phyloP scores from a whole-genome alignment of 2,797 vertebrate species.

The Thripadectes ignobilis region DNA sequence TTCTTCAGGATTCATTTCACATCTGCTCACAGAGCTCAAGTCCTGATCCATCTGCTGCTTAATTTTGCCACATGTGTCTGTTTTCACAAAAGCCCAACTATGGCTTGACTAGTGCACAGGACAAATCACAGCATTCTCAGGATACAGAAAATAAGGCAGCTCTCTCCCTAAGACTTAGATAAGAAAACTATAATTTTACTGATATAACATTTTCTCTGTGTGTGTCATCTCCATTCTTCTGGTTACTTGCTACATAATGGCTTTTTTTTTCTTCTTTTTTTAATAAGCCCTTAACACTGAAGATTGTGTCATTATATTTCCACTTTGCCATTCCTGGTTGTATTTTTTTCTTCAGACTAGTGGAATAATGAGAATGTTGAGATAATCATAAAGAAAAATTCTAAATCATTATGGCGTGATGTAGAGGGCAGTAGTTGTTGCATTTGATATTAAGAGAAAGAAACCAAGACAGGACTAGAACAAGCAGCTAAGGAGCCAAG shows the following conservation, averaged over 20 bases:
- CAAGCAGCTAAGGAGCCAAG: not conserved
- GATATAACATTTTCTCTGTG: not conserved
- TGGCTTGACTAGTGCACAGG: not conserved
- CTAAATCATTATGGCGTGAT: not conserved
- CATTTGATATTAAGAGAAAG: not conserved
- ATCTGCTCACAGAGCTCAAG: not conserved
- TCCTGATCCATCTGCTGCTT: not conserved
- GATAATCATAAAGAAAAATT: not conserved
- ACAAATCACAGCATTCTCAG: not conserved
- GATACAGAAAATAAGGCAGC: not conserved
- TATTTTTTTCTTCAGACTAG: not conserved
- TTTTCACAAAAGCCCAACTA: not conserved
- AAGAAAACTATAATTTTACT: not conserved
- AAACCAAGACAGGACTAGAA: not conserved
- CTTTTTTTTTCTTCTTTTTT: not conserved
- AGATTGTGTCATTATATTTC: not conserved
- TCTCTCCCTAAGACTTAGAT: not conserved
- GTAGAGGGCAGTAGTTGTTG: not conserved
- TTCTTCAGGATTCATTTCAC: not conserved
- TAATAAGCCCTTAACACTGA: not conserved
- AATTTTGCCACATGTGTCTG: not conserved
- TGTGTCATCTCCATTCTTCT: not conserved
- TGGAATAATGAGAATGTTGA: not conserved
- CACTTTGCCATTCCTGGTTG: not conserved
- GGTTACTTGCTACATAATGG: not conserved